Conservation (phyloP, 2,888 invertebrate genomes). For the Gari tellinella region DNA sequence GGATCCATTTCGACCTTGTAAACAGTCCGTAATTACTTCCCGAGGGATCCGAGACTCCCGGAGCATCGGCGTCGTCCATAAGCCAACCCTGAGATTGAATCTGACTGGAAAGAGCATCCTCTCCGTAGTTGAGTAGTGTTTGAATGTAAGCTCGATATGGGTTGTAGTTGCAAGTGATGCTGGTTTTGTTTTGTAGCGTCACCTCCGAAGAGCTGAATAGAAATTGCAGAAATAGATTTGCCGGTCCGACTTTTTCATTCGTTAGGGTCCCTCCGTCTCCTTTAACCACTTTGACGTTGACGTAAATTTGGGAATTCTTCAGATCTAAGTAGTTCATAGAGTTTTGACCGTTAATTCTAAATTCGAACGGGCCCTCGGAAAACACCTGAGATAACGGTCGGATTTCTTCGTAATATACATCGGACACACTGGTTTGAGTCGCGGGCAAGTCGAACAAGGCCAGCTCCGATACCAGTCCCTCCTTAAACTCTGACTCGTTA, state of each 20-base stretch:
- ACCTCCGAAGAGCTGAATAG: conserved; percentile 41
- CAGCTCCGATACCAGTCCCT: conserved; percentile 35
- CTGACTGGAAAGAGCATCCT: conserved; percentile 29
- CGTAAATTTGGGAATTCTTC: conserved; percentile 28
- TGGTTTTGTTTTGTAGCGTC: conserved; percentile 34
- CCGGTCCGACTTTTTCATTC: conserved; percentile 35
- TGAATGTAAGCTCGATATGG: conserved; percentile 41
- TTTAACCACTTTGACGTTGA: conserved; percentile 26
- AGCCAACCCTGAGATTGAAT: conserved; percentile 22
- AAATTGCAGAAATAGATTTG: conserved; percentile 36
- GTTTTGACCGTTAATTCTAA: too few relatives aligned
- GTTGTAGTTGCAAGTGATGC: conserved; percentile 32
- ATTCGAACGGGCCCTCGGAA: conserved; percentile 18
- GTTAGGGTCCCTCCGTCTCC: conserved; percentile 10
- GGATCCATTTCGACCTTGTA: conserved; percentile 18
- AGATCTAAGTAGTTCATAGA: too few relatives aligned
- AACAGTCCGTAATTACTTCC: conserved; percentile 24
- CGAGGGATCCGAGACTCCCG: conserved; percentile 27
- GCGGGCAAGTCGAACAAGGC: conserved; percentile 25
- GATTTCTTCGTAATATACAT: conserved; percentile 20
- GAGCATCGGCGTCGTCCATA: conserved; percentile 24
- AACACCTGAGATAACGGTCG: too few relatives aligned
- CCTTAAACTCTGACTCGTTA: conserved; percentile 20
- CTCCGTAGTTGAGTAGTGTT: conserved; percentile 31
- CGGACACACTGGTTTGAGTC: conserved; percentile 1